A percentile compares a stretch with the other conserved stretches of the same genome.
phyloP scores from a whole-genome alignment of 2,113 vertebrate species.

The Bufo bufo region DNA sequence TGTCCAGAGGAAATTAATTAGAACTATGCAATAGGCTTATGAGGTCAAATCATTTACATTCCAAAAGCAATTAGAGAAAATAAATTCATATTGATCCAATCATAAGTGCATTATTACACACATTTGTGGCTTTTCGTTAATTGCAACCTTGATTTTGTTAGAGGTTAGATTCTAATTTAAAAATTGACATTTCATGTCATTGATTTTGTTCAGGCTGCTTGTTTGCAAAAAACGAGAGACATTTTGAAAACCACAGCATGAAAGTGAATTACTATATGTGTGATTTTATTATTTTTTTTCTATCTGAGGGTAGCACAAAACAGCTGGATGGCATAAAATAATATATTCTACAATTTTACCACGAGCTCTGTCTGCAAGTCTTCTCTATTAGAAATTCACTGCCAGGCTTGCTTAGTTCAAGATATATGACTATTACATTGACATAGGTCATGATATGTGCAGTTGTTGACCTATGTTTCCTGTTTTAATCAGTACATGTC shows the following conservation, averaged over 20 bases:
- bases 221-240: slow-evolving; percentile 40
- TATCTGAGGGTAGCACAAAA: slow-evolving; percentile 19
- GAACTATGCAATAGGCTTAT: slow-evolving; percentile 24
- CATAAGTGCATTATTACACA: slow-evolving; percentile 51
- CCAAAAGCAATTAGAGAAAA: slow-evolving; percentile 43
- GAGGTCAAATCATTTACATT: slow-evolving; percentile 45
- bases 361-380: neutral
- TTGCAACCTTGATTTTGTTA: slow-evolving; percentile 54
- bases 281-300: neutral
- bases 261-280: slow-evolving; percentile 23
- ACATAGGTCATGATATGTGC: neutral
- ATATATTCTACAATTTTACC: slow-evolving; percentile 5
- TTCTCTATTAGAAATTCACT: neutral
- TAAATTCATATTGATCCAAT: slow-evolving; percentile 45
- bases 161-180: slow-evolving; percentile 53
- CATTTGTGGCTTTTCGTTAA: slow-evolving; percentile 52
- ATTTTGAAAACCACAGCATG: slow-evolving; percentile 44
- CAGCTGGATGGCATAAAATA: neutral
- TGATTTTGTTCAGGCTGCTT: slow-evolving; percentile 50
- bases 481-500: slow-evolving; percentile 31
- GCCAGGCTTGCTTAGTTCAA: neutral
- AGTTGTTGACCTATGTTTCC: slow-evolving; percentile 25
- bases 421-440: neutral
- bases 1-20: slow-evolving; percentile 36
- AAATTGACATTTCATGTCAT: slow-evolving; percentile 55